Base-by-base conservation (phyloP, 2,888 invertebrate genomes). In the Aphelenchoides bicaudatus region DNA sequence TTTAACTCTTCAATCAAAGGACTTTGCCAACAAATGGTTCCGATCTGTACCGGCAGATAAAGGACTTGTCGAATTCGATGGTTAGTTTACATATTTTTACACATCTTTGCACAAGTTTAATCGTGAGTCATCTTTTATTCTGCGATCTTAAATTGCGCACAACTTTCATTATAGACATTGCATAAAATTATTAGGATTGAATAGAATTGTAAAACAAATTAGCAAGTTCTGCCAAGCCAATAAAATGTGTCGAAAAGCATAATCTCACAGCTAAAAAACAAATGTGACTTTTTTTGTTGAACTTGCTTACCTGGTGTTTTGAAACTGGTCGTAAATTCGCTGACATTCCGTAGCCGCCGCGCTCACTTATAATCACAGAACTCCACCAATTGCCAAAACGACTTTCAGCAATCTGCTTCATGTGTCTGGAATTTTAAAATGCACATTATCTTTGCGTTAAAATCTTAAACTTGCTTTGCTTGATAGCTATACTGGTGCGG, bases 11-110 rank as follows among this genome's bases (percentile, higher is more conserved):
- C 96, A 98, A 82, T 96, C 96, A 0, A 85, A 89, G 28, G 88
- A 89, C 73, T 96, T 99, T 82, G 94, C 93, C 80, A 96, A 98
- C 80, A 87, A 85, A 64, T 99, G 93, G 80, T 80, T 98, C 31
- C 85, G 96, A 57, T 83, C 83, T 2, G 84, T 81, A 29, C 88
- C 91, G 0, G 82, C 85, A 62, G 83, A 86, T 0, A 83, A 84
- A 38, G 94, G 91, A 46, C 81, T 84, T n/a, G 78, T 84, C 38
- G 82, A 83, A 25, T 72, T 84, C 13, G 71, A 81, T 62, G 75
- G 79, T 78, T 10, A 54, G 65, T 63, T 37, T 19, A 37, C 23
- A 10, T 34, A 34, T 10, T 34, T 34, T 34, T 34, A 34, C 34
- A 10, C n/a, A n/a, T n/a, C n/a, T n/a, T n/a, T n/a, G n/a, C n/a